Evolutionary conservation across 2,888 invertebrate genomes (phyloP), one percentile per base, ranked within the genome.

Genomic region (Agrenia bidenticulata): DNA sequence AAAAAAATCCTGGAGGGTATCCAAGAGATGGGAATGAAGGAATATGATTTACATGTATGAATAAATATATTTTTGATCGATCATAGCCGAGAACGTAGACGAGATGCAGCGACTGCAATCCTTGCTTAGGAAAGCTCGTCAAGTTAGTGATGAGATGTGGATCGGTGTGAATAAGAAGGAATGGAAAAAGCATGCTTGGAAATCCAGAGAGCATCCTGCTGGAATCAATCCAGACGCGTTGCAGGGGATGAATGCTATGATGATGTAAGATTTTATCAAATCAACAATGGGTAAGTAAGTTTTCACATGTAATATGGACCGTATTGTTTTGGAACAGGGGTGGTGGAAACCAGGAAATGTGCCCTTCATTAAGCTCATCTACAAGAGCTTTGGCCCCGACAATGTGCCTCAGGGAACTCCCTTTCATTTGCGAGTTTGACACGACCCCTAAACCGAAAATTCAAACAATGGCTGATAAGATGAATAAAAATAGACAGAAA

Each of bases 371-470:
- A 11, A 63, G 63, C 37, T 54, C 58, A 27, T 63, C 57, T 32
- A 75, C 75, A 5, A 54, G 75, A 45, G 68, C 71, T 2, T 51
- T 73, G 17, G 15, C 39, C 23, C 75, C 73, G 4, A 69, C 67
- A 4, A 53, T 56, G 23, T 75, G 75, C 54, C 51, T 24, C 15
- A 39, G 54, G 26, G 69, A 73, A 21, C 49, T 75, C 13, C 72
- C 75, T 4, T 73, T 73, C 42, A 71, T 75, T 9, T 75, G 75
- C 61, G 75, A 75, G 62, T 75, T 69, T 60, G 69, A 64, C 13
- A 37, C n/a, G n/a, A 57, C 17, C 39, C 37, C 19, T 5, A 19
- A 39, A 27, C 51, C 51, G 5, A 59, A 63, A 53, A 39, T 15
- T n/a, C n/a, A n/a, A n/a, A n/a, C n/a, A n/a, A n/a, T n/a, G n/a